phyloP scores from a whole-genome alignment of 2,888 invertebrate species.

The Yponomeuta evonymella region DNA sequence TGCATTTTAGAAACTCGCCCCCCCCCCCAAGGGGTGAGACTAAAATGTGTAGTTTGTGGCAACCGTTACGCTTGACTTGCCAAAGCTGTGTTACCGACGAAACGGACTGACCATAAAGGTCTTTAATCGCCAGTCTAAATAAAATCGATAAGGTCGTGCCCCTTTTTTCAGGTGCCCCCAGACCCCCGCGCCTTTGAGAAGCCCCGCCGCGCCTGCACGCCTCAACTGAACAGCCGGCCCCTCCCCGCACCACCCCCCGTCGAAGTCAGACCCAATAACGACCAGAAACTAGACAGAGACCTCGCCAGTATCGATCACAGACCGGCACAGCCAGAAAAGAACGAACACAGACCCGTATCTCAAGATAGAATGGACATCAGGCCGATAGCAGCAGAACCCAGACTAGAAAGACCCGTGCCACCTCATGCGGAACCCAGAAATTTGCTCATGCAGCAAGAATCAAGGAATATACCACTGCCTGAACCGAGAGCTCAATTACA shows the following conservation, averaged over 20 bases:
- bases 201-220: constrained; percentile 62
- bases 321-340: not conserved
- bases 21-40: no score
- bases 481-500: not conserved
- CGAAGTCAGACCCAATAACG: constrained; percentile 34
- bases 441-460: not conserved
- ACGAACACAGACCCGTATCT: constrained; percentile 21
- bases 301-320: constrained; percentile 10
- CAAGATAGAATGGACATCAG: constrained; percentile 10
- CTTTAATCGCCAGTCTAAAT: no score
- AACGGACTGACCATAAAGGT: no score
- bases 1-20: no score
- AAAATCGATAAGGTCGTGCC: no score
- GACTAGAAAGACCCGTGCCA: not conserved
- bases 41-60: no score
- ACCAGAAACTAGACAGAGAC: constrained; percentile 24
- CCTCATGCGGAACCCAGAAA: constrained; percentile 9
- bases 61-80: no score
- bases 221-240: constrained; percentile 62
- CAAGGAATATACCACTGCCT: not conserved
- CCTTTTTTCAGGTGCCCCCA: constrained; percentile 50
- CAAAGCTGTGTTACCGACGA: no score
- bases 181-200: constrained; percentile 68
- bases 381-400: not conserved
- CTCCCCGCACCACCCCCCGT: constrained; percentile 63